Evolutionary conservation across 1,140 invertebrate species (phyloP), one percentile per base, ranked within the genome.

Genomic region (Eubasilissa regina): DNA sequence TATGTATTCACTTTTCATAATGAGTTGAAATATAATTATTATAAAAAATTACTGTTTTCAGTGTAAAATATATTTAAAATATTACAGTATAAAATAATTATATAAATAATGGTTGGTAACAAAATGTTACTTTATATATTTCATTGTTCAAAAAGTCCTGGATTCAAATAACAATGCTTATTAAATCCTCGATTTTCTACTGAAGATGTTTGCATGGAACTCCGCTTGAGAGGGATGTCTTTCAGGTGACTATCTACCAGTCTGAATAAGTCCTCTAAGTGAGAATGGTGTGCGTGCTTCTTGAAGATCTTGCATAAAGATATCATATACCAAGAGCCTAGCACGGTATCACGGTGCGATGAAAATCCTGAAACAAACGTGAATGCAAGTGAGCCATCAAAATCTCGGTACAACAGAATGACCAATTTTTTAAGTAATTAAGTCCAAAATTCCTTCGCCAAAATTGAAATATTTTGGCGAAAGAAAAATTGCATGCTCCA

Each of bases 271-370:
- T 92, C 90, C 79, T 92, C 90, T 19, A 96, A 83, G 84, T 94
- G 90, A 44, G 87, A 88, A 81, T 92, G 86, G 83, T 91, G 88
- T 9, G 94, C 94, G 83, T 92, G 86, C 58, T 92, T 89, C 87
- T 94, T 94, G 84, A 96, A 94, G 78, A 93, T 90, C 84, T 93
- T 88, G 86, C 94, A 96, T 62, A 96, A 87, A 73, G 91, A 89
- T 84, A 95, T 93, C 72, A 96, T 93, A 84, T 94, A 95, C 93
- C 94, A 95, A 72, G 93, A 93, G 15, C 95, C 95, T 21, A 84
- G 84, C 8, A 84, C 77, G 0, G 77, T 84, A 86, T 95, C 93
- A 56, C 95, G 89, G 84, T 92, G 91, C 19, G 95, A 91, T 60
- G 91, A 90, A 83, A 90, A 91, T 8, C 93, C 92, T 91, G 83